Percentiles rank a stretch among this genome's conserved stretches.
Conservation (phyloP, 2,888 invertebrate species). For the Ommatoiulus sabulosus region DNA sequence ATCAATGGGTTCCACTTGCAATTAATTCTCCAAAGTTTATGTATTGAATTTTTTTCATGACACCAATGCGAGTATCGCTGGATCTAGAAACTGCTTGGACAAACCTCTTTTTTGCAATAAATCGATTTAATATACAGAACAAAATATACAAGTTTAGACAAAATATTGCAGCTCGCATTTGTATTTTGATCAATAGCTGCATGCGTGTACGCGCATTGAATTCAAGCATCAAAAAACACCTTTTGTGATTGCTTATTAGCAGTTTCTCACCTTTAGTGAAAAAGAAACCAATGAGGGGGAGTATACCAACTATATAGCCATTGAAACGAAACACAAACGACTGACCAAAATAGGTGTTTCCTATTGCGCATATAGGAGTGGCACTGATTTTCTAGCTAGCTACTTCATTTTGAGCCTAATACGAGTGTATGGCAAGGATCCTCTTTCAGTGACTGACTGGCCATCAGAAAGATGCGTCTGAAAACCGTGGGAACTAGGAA, state of each 20-base stretch:
- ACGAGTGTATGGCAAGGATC: not conserved
- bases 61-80: too few species aligned
- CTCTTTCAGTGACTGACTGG: not conserved
- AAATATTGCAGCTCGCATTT: not conserved
- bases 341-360: not conserved
- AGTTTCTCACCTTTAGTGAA: constrained; percentile 17
- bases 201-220: not conserved
- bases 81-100: too few species aligned
- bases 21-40: too few species aligned
- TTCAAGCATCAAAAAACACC: not conserved
- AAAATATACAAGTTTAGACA: too few species aligned
- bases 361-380: not conserved
- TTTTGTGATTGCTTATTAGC: not conserved
- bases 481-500: constrained; percentile 9
- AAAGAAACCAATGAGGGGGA: not conserved
- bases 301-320: not conserved
- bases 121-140: too few species aligned
- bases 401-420: not conserved
- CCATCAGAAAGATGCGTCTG: not conserved
- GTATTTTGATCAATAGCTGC: not conserved
- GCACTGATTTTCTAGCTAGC: not conserved
- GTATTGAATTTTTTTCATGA: too few species aligned
- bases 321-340: not conserved
- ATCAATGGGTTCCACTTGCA: too few species aligned
- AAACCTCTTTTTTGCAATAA: too few species aligned